Evolutionary conservation across 2,113 vertebrate genomes (phyloP).

Genomic region (Tenrec ecaudatus): DNA sequence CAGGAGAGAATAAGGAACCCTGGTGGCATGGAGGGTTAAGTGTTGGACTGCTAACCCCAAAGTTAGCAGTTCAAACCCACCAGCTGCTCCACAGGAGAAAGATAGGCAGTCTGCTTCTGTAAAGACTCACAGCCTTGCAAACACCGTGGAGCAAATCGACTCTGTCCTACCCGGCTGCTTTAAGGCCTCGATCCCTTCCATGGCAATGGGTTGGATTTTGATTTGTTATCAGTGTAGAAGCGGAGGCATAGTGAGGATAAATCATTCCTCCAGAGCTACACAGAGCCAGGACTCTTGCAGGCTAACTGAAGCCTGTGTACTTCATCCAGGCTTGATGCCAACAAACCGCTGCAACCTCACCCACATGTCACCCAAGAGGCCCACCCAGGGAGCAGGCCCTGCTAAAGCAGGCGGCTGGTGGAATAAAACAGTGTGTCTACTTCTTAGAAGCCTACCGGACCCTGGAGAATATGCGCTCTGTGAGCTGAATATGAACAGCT

Average conservation of each 20-base stretch:
- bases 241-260: background rate
- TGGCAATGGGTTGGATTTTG: too few species aligned
- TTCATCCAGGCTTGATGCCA: background rate
- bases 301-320: background rate
- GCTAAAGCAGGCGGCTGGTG: background rate
- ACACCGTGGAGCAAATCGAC: too few species aligned
- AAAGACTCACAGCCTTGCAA: too few species aligned
- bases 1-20: background rate
- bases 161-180: too few species aligned
- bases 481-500: slow-evolving; percentile 46
- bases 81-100: too few species aligned
- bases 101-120: too few species aligned
- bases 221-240: background rate
- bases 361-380: background rate
- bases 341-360: background rate
- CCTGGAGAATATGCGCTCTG: background rate
- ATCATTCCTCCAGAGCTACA: background rate
- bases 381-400: background rate
- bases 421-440: background rate
- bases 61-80: too few species aligned
- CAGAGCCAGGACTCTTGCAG: background rate
- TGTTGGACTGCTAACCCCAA: too few species aligned
- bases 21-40: too few species aligned
- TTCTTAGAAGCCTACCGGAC: background rate
- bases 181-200: too few species aligned